A percentile compares a stretch with the other conserved stretches of the same genome.
Evolutionary conservation across 2,888 invertebrate genomes (phyloP).

Genomic region (Formica aserva): DNA sequence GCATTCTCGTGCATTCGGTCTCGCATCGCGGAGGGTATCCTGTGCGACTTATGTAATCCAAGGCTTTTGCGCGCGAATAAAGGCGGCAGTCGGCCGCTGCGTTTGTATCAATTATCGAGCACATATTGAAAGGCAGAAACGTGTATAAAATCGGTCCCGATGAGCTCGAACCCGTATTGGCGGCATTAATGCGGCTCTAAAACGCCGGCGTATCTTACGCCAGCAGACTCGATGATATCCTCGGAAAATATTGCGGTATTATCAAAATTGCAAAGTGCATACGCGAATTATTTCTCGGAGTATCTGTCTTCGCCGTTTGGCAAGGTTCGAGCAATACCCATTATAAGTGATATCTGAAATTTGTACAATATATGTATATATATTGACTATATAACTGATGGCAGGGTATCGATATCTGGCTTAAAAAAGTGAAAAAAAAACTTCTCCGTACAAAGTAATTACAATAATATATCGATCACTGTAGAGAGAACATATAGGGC

Average conservation of each 20-base stretch:
- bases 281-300: not conserved
- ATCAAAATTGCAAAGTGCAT: constrained; percentile 3
- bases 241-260: not conserved
- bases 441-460: not conserved
- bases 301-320: not conserved
- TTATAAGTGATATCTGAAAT: not conserved
- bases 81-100: constrained; percentile 34
- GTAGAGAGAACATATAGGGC: too few species aligned
- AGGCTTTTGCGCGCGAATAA: constrained; percentile 54
- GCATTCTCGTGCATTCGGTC: constrained; percentile 43
- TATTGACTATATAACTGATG: not conserved
- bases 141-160: constrained; percentile 44
- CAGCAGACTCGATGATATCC: not conserved
- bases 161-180: constrained; percentile 5
- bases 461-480: not conserved
- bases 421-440: not conserved
- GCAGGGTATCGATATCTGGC: not conserved
- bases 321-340: not conserved
- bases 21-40: constrained; percentile 2
- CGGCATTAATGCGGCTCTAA: constrained; percentile 15
- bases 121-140: constrained; percentile 36
- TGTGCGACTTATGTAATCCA: constrained; percentile 53
- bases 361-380: not conserved
- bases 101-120: constrained; percentile 60
- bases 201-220: constrained; percentile 4